Evolutionary conservation across 2,797 vertebrate genomes (phyloP).

Genomic region (Rhinatrema bivittatum): DNA sequence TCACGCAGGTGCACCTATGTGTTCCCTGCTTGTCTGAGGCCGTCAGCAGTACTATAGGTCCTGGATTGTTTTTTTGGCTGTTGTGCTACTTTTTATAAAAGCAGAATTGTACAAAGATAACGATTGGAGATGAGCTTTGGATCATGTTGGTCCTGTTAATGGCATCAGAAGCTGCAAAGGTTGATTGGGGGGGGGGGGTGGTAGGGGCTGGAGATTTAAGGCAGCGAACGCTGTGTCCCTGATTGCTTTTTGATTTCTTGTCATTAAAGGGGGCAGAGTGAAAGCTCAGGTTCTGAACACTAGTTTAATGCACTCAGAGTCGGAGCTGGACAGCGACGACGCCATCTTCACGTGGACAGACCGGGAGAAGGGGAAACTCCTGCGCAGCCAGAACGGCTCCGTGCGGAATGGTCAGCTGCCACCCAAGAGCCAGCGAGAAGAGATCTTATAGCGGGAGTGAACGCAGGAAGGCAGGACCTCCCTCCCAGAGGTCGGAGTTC

Average conservation of each 20-base stretch:
- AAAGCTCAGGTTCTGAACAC: conserved; percentile 77
- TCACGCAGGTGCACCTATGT: too few relatives aligned
- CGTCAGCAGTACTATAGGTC: too few relatives aligned
- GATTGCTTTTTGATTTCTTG: background rate
- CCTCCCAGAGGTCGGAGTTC: too few relatives aligned
- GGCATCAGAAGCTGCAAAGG: too few relatives aligned
- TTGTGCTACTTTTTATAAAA: too few relatives aligned
- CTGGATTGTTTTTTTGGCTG: too few relatives aligned
- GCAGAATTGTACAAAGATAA: background rate
- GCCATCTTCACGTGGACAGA: conserved; percentile 87
- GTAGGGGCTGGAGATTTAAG: too few relatives aligned
- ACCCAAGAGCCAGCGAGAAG: conserved; percentile 76
- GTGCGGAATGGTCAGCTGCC: conserved; percentile 83
- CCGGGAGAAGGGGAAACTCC: conserved; percentile 83
- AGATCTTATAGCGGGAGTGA: conserved; percentile 82
- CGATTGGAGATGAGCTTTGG: too few relatives aligned
- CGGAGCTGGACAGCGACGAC: conserved; percentile 91
- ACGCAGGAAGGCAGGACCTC: conserved; percentile 2
- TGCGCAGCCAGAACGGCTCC: conserved; percentile 84
- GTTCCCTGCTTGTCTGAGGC: too few relatives aligned
- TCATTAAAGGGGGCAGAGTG: conserved; percentile 58
- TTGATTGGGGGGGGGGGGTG: background rate
- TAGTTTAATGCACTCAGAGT: conserved; percentile 94
- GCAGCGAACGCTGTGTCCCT: too few relatives aligned
- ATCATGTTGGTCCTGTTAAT: too few relatives aligned